Conservation (phyloP, 2,113 vertebrate species). For the Tylochromis polylepis region DNA sequence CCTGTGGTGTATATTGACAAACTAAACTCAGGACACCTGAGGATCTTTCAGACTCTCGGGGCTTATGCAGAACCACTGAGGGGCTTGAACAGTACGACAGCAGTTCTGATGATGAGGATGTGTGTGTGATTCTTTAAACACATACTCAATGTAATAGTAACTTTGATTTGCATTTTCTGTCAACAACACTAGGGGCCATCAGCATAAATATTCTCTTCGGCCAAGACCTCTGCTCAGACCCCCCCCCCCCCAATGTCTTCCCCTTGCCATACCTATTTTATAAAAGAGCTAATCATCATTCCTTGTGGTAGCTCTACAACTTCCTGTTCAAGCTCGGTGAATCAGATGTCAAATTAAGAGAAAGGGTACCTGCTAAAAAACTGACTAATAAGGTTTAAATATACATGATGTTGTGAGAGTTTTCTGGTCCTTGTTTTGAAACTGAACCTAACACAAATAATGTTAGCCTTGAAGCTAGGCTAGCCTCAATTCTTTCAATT, state of each 20-base stretch:
- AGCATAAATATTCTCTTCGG: background rate
- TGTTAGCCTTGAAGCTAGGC: background rate
- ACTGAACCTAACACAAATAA: background rate
- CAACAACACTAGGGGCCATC: background rate
- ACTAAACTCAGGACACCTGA: background rate
- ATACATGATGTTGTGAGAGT: background rate
- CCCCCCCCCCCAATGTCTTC: no score
- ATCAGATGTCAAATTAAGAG: background rate
- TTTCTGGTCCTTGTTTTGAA: background rate
- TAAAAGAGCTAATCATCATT: background rate
- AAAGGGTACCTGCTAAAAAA: background rate
- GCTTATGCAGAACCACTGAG: background rate
- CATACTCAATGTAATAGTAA: background rate
- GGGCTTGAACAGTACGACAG: background rate
- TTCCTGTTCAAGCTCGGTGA: background rate
- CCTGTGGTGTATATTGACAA: background rate
- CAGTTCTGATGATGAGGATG: background rate
- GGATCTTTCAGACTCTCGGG: background rate
- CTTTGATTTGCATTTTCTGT: background rate
- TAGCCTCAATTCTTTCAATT: background rate
- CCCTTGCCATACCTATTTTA: background rate
- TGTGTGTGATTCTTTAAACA: background rate
- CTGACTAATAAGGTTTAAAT: background rate
- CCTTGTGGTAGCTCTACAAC: background rate
- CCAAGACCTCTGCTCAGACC: background rate